Base-by-base conservation (phyloP, 1,140 invertebrate genomes). In the Metopolophium dirhodum region DNA sequence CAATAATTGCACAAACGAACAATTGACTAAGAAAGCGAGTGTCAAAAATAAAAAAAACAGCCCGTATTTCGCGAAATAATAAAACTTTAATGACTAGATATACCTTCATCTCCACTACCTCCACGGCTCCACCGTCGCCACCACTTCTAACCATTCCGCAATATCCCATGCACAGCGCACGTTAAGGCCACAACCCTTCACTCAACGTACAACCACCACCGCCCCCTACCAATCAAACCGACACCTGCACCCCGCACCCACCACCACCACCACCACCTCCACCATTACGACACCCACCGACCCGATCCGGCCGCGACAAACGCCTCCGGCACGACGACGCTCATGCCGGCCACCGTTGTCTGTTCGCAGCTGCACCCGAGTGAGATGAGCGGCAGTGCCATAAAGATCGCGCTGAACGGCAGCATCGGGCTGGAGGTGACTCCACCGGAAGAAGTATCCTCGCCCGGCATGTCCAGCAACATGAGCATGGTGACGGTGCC, bases 401-500 rank as follows among this genome's bases (percentile, higher is more conserved):
- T 98, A 88, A 98, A 98, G 95, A 97, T 98, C 90, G 97, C 97
- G 7, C 95, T 98, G 90, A 98, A 98, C 94, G 97, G 97, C 49
- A 98, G 97, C 94, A 98, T 98, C 93, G 98, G 97, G 41, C 96
- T 98, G 93, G 97, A 98, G 95, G 97, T 98, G 94, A 97, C 97
- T 41, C 97, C 97, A 1, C 97, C 97, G 0, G 97, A 98, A 94
- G 97, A 98, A 94, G 96, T 96, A 57, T 96, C 95, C 47, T 95
- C 95, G 41, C 95, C 94, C 47, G 95, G 94, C 22, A 95, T 95
- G 22, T 95, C 96, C 6, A 96, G 95, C 94, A 96, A 96, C 94
- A 96, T 96, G 30, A 95, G 95, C 86, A 96, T 96, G 94, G 95
- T 95, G 83, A 95, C 96, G 61, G 37, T 96, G 96, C 23, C 96